Conservation (phyloP, 2,888 invertebrate genomes). For the Pomacea canaliculata region DNA sequence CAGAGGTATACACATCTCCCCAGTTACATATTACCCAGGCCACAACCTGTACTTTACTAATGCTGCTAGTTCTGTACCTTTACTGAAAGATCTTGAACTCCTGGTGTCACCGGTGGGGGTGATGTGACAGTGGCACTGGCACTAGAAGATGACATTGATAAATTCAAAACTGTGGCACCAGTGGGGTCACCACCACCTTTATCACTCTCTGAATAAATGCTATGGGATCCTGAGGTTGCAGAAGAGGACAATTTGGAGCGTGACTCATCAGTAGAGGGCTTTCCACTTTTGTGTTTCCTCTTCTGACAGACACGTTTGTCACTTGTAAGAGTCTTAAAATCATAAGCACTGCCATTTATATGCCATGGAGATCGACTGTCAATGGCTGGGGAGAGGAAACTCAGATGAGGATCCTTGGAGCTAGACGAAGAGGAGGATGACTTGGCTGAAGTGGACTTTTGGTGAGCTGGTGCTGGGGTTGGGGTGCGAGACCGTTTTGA, state of each 20-base stretch:
- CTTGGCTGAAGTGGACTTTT: slow-evolving; percentile 8
- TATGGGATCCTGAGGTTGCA: slow-evolving; percentile 22
- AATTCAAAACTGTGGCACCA: slow-evolving; percentile 9
- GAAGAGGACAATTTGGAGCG: slow-evolving; percentile 22
- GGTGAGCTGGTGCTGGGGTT: slow-evolving; percentile 20
- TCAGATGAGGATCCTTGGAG: slow-evolving; percentile 12
- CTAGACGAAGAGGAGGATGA: slow-evolving; percentile 4
- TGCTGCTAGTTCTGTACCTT: slow-evolving; percentile 5
- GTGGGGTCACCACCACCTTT: too few relatives aligned
- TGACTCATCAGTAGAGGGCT: slow-evolving; percentile 15
- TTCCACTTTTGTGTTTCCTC: slow-evolving; percentile 16
- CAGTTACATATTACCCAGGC: too few relatives aligned
- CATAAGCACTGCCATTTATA: slow-evolving; percentile 21
- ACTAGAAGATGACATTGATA: slow-evolving; percentile 15
- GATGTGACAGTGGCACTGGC: slow-evolving; percentile 4
- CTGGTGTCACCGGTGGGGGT: slow-evolving; percentile 14
- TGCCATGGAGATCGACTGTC: slow-evolving; percentile 18
- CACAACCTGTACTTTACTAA: too few relatives aligned
- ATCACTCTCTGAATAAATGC: too few relatives aligned
- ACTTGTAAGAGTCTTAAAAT: neutral
- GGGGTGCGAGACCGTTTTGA: slow-evolving; percentile 23
- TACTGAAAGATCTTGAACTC: slow-evolving; percentile 21
- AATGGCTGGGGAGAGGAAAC: slow-evolving; percentile 8
- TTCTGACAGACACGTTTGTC: slow-evolving; percentile 3
- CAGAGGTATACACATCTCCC: too few relatives aligned